phyloP scores from a whole-genome alignment of 2,113 vertebrate genomes.

The Phyllopteryx taeniolatus region DNA sequence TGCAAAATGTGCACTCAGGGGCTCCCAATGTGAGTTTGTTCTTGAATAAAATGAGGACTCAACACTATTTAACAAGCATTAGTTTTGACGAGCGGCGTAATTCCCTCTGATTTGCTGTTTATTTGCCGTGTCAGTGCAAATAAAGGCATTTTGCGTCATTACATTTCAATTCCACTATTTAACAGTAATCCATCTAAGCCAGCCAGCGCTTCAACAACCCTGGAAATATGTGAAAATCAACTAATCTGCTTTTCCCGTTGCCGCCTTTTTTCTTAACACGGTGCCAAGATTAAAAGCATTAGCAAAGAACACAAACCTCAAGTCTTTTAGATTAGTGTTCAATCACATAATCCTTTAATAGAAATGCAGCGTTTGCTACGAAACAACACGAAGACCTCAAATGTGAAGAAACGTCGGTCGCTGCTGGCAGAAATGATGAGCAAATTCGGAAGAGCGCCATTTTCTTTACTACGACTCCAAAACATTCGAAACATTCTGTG shows the following conservation, averaged over 20 bases:
- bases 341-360: constrained; percentile 76
- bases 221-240: constrained; percentile 68
- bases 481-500: constrained; percentile 48
- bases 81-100: background rate
- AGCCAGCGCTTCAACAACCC: constrained; percentile 45
- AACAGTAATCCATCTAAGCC: constrained; percentile 69
- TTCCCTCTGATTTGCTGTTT: constrained; percentile 15
- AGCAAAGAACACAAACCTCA: constrained; percentile 67
- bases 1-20: constrained; percentile 28
- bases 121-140: constrained; percentile 36
- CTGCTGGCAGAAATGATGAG: constrained; percentile 42
- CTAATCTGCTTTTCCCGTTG: constrained; percentile 68
- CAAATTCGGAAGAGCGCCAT: background rate
- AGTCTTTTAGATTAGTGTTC: constrained; percentile 71
- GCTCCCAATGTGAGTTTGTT: constrained; percentile 3
- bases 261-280: constrained; percentile 44
- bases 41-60: background rate
- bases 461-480: background rate
- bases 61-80: background rate
- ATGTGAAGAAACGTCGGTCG: constrained; percentile 44
- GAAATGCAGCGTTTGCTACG: constrained; percentile 62
- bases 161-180: constrained; percentile 62
- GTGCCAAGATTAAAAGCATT: constrained; percentile 72
- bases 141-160: constrained; percentile 48
- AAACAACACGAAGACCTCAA: constrained; percentile 63